Conservation (phyloP, 2,888 invertebrate species). For the Stomorhina lunata region DNA sequence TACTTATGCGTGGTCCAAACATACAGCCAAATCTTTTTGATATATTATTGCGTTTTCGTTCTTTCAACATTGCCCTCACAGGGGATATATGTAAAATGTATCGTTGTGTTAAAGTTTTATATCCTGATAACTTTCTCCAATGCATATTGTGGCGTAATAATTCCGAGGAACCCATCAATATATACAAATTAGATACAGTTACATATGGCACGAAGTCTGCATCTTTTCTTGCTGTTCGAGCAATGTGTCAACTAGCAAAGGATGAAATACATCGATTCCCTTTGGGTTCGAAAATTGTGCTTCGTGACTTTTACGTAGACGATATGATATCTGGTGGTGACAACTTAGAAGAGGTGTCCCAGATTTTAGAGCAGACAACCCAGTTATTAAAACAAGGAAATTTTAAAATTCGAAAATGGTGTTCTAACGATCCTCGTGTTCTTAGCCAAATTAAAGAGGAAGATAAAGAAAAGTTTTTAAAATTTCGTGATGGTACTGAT, state of each 20-base stretch:
- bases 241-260: neutral
- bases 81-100: conserved; percentile 27
- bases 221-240: neutral
- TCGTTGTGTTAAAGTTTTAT: neutral
- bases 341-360: neutral
- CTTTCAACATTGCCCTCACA: neutral
- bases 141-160: conserved; percentile 21
- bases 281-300: conserved; percentile 13
- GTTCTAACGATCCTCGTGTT: no score
- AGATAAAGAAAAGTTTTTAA: neutral
- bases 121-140: conserved; percentile 12
- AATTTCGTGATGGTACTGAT: conserved; percentile 29
- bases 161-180: neutral
- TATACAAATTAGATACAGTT: conserved; percentile 5
- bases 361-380: neutral
- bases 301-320: conserved; percentile 46
- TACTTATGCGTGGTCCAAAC: neutral
- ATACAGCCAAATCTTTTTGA: conserved; percentile 7
- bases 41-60: neutral
- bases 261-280: neutral
- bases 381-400: neutral
- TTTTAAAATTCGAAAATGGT: no score
- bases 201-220: conserved; percentile 24
- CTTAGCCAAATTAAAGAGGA: neutral
- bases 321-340: neutral